Conservation (phyloP, 37 sponge, comb jelly and placozoan genomes). For the Crambe crambe region DNA sequence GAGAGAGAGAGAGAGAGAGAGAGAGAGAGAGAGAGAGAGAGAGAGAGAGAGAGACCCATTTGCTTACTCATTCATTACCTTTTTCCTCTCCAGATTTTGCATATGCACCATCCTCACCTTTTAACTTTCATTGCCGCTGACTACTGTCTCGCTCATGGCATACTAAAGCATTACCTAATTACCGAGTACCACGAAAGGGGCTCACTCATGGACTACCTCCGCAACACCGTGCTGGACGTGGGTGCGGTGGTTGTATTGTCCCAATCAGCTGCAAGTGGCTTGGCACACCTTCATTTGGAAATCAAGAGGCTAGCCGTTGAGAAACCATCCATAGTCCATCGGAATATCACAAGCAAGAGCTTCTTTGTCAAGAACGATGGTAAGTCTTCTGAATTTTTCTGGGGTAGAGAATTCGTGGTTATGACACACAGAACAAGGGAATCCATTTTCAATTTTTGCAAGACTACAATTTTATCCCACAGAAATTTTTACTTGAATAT, state of each 20-base stretch:
- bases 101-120: constrained; percentile 76
- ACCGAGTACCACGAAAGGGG: constrained; percentile 60
- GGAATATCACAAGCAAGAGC: constrained; percentile 41
- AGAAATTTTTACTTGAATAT: no score
- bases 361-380: constrained; percentile 52
- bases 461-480: no score
- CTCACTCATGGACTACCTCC: constrained; percentile 48
- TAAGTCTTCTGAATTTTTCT: constrained; percentile 14
- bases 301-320: not conserved
- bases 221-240: constrained; percentile 9
- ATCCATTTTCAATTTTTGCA: no score
- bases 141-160: constrained; percentile 36
- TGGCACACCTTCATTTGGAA: constrained; percentile 71
- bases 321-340: constrained; percentile 61
- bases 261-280: constrained; percentile 49
- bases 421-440: no score
- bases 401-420: no score
- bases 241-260: constrained; percentile 12
- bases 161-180: constrained; percentile 43
- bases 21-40: no score
- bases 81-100: constrained; percentile 24
- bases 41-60: no score
- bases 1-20: no score
- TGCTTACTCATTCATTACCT: no score
- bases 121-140: constrained; percentile 79